Base-by-base conservation (phyloP, 2,888 invertebrate genomes). In the Dryadula phaetusa region DNA sequence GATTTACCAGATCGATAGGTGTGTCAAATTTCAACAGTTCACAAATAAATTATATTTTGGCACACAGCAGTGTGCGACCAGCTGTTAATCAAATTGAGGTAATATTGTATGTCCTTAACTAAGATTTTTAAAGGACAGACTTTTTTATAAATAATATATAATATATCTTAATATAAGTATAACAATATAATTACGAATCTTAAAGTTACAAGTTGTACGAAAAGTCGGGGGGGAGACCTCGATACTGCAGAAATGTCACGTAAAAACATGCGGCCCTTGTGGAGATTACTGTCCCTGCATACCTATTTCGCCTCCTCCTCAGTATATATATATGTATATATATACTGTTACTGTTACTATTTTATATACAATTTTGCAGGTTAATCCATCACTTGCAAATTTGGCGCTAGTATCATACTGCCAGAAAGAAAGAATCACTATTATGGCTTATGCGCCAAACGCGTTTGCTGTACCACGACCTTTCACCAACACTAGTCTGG, bases 1-100 rank as follows among this genome's bases (percentile, higher is more conserved):
- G 95, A 0, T 82, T 96, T n/a, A 85, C 93, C 0, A 95, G 94
- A 76, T 94, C 95, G 56, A 96, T 97, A 68, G 97, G 97, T 0
- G 82, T 97, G 7, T 96, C 96, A 22, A 97, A 97, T 83, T 97
- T 97, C 78, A 95, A 96, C 77, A 94, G 90, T 0, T 86, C 94
- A 69, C 96, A 97, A 80, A 85, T 97, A 16, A 90, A 94, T 44
- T 92, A 95, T 67, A 78, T 97, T 47, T 77, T 96, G 6, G 86
- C 92, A 1, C 88, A 85, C 58, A 92, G 94, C 42, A 86, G 81
- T 0, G 87, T 94, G 12, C 91, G 90, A 69, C 95, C 95, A 0
- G 94, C 94, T 8, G 90, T 92, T 12, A 94, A 95, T 77, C 94
- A 95, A 86, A 94, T 88, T 68, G 88, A 88, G 83, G 88, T 86